Evolutionary conservation across 2,113 vertebrate species (phyloP).

Genomic region (Podocnemis expansa): DNA sequence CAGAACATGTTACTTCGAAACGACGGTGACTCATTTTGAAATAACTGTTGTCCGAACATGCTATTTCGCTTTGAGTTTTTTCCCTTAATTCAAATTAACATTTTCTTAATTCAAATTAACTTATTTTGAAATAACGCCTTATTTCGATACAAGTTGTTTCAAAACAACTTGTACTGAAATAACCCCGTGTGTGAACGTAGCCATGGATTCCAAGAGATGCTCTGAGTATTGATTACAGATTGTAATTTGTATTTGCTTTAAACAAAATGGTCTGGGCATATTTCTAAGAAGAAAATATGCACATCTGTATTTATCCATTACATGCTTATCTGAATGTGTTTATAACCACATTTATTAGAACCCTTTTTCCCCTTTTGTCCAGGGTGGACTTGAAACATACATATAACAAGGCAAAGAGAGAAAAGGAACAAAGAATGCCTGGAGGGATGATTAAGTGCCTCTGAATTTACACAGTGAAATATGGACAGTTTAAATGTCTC

Average conservation of each 20-base stretch:
- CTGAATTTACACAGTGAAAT: constrained; percentile 78
- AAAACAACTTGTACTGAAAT: no score
- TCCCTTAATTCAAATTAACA: no score
- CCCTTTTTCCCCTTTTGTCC: neutral
- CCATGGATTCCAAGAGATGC: neutral
- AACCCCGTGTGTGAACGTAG: no score
- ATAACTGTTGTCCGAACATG: no score
- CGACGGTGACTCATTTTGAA: no score
- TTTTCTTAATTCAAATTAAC: no score
- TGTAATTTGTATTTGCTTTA: neutral
- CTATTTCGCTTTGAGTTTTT: no score
- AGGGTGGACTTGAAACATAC: constrained; percentile 5
- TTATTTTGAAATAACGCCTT: no score
- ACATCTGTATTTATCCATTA: neutral
- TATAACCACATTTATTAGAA: neutral
- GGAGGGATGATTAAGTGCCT: constrained; percentile 79
- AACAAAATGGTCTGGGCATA: neutral
- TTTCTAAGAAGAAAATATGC: neutral
- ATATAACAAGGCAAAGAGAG: constrained; percentile 49
- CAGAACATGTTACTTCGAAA: no score
- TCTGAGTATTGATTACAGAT: neutral
- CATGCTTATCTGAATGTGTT: neutral
- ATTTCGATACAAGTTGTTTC: no score
- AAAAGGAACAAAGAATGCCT: constrained; percentile 61
- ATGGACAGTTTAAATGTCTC: constrained; percentile 80